A percentile compares a stretch with the other conserved stretches of the same genome.
Conservation (phyloP, 2,797 vertebrate species). For the Erpetoichthys calabaricus region DNA sequence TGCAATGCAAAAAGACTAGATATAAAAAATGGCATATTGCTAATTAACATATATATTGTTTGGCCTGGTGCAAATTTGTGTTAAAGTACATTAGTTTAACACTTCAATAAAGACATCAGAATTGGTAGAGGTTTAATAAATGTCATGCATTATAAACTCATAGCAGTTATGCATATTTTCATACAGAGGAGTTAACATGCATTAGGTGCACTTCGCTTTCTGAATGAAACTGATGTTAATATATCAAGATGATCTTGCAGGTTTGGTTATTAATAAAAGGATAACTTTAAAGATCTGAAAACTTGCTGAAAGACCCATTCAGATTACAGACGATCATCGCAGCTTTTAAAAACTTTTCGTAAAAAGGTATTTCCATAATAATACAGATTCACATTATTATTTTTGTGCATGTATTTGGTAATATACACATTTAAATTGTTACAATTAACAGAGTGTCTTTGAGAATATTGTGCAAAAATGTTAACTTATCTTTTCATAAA, state of each 20-base stretch:
- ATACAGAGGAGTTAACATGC: not conserved
- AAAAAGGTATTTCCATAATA: not conserved
- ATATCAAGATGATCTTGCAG: not conserved
- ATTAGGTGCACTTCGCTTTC: not conserved
- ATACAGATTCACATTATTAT: too few relatives aligned
- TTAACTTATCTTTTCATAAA: too few relatives aligned
- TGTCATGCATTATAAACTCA: conserved; percentile 60
- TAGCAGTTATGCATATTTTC: conserved; percentile 58
- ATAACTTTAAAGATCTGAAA: not conserved
- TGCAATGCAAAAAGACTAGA: not conserved
- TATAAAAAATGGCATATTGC: conserved; percentile 12
- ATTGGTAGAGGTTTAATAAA: conserved; percentile 59
- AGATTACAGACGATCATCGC: not conserved
- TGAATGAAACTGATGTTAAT: not conserved
- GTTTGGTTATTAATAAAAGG: not conserved
- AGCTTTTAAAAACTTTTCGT: not conserved
- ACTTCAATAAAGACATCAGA: conserved; percentile 67
- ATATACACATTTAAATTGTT: too few relatives aligned
- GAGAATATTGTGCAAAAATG: too few relatives aligned
- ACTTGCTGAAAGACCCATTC: not conserved
- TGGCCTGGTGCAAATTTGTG: conserved; percentile 57
- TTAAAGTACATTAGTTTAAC: conserved; percentile 62
- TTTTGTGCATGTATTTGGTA: too few relatives aligned
- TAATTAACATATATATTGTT: conserved; percentile 71
- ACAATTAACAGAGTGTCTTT: too few relatives aligned